A percentile compares a stretch with the other conserved stretches of the same genome.
Evolutionary conservation across 2,888 invertebrate genomes (phyloP).

Genomic region (Alitta virens): DNA sequence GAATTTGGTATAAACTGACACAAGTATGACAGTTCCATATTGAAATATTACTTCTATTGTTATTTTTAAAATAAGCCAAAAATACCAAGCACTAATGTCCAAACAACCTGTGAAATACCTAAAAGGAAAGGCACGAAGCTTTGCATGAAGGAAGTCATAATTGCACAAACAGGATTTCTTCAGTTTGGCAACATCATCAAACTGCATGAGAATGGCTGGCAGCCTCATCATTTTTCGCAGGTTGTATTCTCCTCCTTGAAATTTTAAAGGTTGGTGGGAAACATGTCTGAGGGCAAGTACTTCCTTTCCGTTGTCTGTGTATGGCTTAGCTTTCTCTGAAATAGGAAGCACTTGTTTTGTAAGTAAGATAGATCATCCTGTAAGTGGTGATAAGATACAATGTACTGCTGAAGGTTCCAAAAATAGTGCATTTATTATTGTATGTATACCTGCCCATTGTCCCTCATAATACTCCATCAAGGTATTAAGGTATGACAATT

Average conservation of each 20-base stretch:
- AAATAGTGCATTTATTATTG: no score
- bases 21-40: no score
- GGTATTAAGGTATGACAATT: slow-evolving; percentile 27
- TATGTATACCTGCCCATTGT: slow-evolving; percentile 21
- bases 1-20: no score
- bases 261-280: slow-evolving; percentile 39
- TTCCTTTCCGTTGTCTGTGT: slow-evolving; percentile 31
- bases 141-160: slow-evolving; percentile 39
- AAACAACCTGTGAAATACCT: no score
- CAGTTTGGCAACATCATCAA: slow-evolving; percentile 28
- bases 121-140: slow-evolving; percentile 35
- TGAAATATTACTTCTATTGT: no score
- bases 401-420: no score
- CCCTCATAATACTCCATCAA: slow-evolving; percentile 42
- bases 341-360: neutral
- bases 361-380: no score
- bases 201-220: slow-evolving; percentile 39
- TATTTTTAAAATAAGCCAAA: no score
- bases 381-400: no score
- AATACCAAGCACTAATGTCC: no score
- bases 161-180: slow-evolving; percentile 44
- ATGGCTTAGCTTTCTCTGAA: slow-evolving; percentile 43
- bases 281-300: slow-evolving; percentile 36
- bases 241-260: slow-evolving; percentile 37
- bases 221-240: slow-evolving; percentile 43